Percentiles rank a stretch among this genome's conserved stretches.
Conservation (phyloP, 2,888 invertebrate species). For the Chromoteleia sp. region DNA sequence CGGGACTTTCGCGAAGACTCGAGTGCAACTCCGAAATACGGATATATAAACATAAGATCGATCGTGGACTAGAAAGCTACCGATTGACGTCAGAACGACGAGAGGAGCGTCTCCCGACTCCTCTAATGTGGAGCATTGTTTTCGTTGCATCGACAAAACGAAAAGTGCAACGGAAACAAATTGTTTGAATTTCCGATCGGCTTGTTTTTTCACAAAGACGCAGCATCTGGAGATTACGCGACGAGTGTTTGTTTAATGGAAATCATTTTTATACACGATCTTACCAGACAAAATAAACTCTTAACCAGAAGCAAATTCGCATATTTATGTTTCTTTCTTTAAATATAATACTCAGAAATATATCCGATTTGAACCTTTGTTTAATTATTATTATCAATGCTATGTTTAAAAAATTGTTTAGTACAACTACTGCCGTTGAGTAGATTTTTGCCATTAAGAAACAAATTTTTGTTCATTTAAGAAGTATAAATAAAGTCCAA, state of each 20-base stretch:
- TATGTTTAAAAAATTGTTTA: too few species aligned
- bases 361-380: too few species aligned
- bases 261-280: conserved; percentile 21
- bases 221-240: conserved; percentile 27
- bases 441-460: too few species aligned
- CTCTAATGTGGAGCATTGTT: conserved; percentile 28
- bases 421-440: too few species aligned
- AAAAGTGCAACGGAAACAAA: conserved; percentile 28
- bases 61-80: conserved; percentile 49
- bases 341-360: not conserved
- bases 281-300: conserved; percentile 32
- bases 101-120: conserved; percentile 8
- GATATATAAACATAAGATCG: conserved; percentile 63
- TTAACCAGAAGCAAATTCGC: conserved; percentile 23
- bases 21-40: conserved; percentile 40
- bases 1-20: conserved; percentile 47
- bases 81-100: conserved; percentile 44
- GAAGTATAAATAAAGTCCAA: too few species aligned
- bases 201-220: conserved; percentile 14
- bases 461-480: too few species aligned
- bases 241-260: conserved; percentile 30
- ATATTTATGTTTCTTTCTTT: conserved; percentile 10
- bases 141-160: conserved; percentile 21
- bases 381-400: too few species aligned
- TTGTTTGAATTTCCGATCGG: conserved; percentile 32